Base-by-base conservation (phyloP, 2,113 vertebrate genomes). In the Myrmecobius fasciatus region DNA sequence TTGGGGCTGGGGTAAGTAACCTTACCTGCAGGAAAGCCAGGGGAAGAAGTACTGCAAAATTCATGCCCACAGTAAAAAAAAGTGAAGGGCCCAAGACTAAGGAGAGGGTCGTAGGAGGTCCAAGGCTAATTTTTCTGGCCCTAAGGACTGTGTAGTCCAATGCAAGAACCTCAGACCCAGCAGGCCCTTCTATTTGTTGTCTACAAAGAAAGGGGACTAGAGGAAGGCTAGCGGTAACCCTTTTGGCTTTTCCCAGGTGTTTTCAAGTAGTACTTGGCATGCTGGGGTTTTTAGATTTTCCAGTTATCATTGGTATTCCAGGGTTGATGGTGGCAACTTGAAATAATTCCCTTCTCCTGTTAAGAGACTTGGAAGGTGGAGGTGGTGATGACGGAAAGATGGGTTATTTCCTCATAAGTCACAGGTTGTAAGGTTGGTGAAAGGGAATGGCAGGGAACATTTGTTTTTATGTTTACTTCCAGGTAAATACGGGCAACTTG, bases 1-100 rank as follows among this genome's bases (percentile, higher is more conserved):
- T 36, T 99, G 99, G 99, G 99, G 99, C 97, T 99, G 99, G 99
- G 99, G 99, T 99, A 98, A 99, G 99, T 98, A 89, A 0, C 0
- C n/a, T 43, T 43, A n/a, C 67, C n/a, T 43, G 36, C 36, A 8
- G 67, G 17, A 83, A 43, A 83, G 67, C n/a, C 67, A 75, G 67
- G 67, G 60, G 67, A 22, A 43, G 14, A 22, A 83, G n/a, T 7
- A 6, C 6, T 20, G 17, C n/a, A n/a, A 11, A 67, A 17, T 67
- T n/a, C 60, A n/a, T 22, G 36, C 2, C 31, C 36, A n/a, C 36
- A n/a, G 3, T 7, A 31, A 60, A n/a, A 28, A 75, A 83, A 83
- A n/a, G 20, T 43, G 20, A 22, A 43, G 20, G 67, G 6, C 20
- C 2, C 20, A 83, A 83, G 67, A 60, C 56, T 83, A 8, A n/a